Conservation (phyloP, 2,113 vertebrate genomes). For the Lamprologus tigripictilis region DNA sequence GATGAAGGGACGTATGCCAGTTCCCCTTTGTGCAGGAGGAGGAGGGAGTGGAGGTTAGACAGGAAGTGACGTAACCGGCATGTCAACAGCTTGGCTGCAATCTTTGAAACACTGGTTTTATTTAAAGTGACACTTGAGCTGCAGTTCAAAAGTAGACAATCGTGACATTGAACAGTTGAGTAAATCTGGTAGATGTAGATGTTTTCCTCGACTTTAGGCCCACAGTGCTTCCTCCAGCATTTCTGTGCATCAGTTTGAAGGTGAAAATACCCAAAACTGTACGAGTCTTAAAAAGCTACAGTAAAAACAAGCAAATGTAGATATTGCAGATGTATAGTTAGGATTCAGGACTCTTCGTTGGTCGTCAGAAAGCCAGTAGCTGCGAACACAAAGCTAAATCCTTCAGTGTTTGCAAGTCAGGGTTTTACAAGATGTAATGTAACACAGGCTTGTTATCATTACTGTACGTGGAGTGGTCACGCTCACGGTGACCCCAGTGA, state of each 20-base stretch:
- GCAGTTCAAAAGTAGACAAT: background rate
- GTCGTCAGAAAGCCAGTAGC: background rate
- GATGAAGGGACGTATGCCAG: conserved; percentile 74
- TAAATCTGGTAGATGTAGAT: background rate
- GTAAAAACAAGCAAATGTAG: background rate
- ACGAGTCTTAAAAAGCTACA: background rate
- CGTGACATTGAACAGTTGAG: background rate
- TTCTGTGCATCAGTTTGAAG: background rate
- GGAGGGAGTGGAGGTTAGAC: conserved; percentile 82
- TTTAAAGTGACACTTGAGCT: background rate
- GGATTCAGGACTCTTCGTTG: background rate
- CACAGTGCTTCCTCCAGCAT: background rate
- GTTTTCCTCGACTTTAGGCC: background rate
- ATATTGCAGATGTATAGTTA: background rate
- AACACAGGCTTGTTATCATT: background rate
- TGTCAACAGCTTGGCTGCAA: conserved; percentile 14
- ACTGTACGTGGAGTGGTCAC: background rate
- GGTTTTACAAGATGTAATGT: too few relatives aligned
- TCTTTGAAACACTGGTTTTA: background rate
- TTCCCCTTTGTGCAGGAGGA: conserved; percentile 81
- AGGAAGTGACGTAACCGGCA: conserved; percentile 50
- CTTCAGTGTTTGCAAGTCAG: background rate
- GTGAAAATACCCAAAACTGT: background rate
- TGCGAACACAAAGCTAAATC: fast-evolving
- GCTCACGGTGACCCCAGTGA: background rate